A percentile compares a stretch with the other conserved stretches of the same genome.
phyloP scores from a whole-genome alignment of 2,113 vertebrate species.

The Lophotis ruficrista region DNA sequence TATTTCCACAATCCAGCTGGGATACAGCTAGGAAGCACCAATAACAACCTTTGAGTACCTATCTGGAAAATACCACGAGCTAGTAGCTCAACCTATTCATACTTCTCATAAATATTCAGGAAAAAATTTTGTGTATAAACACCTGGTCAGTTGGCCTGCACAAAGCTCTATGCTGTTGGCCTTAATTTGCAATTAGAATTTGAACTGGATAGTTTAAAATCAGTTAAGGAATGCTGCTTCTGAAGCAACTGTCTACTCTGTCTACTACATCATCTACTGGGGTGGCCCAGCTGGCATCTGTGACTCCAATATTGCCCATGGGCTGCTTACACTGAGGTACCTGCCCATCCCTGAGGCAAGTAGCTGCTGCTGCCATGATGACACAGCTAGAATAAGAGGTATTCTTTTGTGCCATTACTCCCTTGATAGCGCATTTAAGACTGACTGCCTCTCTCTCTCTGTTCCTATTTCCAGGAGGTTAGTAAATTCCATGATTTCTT shows the following conservation, averaged over 20 bases:
- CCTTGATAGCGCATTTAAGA: not conserved
- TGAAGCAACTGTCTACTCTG: not conserved
- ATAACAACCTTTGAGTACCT: not conserved
- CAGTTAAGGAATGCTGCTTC: not conserved
- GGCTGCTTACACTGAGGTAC: not conserved
- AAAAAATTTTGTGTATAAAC: not conserved
- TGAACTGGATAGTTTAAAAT: not conserved
- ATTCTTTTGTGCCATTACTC: not conserved
- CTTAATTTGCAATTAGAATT: not conserved
- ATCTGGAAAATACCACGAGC: not conserved
- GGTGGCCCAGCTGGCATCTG: no score
- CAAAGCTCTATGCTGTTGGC: not conserved
- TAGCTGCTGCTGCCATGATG: no score
- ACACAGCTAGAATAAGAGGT: not conserved
- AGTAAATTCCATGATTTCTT: not conserved
- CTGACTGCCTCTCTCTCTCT: not conserved
- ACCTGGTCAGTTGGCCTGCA: not conserved
- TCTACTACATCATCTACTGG: not conserved
- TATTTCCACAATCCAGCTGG: not conserved
- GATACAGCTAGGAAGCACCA: not conserved
- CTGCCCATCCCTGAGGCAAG: not conserved
- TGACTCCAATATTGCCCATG: rapidly evolving
- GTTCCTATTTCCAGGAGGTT: not conserved
- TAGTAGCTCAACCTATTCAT: not conserved
- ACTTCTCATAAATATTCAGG: not conserved